A percentile compares a stretch with the other conserved stretches of the same genome.
These are phyloP conservation scores for Dascyllus trimaculatus DNA, from an alignment of 2,113 vertebrate genomes.

Conservation along the genomic window DNA sequence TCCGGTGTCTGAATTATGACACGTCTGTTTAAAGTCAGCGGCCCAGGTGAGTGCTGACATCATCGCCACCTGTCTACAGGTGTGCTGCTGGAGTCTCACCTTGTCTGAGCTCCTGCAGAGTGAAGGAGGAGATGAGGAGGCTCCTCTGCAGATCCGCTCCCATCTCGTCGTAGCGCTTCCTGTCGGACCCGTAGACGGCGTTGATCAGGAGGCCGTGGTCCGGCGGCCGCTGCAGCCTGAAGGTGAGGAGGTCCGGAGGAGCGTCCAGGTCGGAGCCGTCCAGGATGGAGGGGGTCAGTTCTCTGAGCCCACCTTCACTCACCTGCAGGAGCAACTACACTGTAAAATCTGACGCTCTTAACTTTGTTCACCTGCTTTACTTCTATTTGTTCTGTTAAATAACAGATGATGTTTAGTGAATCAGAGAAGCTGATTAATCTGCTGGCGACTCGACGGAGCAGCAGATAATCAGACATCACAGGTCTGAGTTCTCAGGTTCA, in stretches of 20 bases:
- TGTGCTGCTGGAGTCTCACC: constrained; percentile 44
- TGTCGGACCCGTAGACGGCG: constrained; percentile 63
- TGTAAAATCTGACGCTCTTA: too few relatives aligned
- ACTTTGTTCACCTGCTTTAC: too few relatives aligned
- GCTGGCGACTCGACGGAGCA: too few relatives aligned
- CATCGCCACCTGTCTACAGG: too few relatives aligned
- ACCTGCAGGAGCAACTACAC: constrained; percentile 51
- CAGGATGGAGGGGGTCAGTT: constrained; percentile 65
- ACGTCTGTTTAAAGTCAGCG: too few relatives aligned
- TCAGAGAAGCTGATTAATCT: too few relatives aligned
- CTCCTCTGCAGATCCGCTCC: constrained; percentile 56
- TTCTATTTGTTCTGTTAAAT: too few relatives aligned
- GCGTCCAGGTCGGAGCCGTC: constrained; percentile 73
- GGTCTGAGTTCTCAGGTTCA: too few relatives aligned
- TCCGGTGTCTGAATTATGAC: too few relatives aligned
- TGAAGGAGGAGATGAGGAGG: constrained; percentile 73
- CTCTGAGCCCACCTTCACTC: constrained; percentile 72
- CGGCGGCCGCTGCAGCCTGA: constrained; percentile 68
- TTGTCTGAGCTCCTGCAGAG: constrained; percentile 70
- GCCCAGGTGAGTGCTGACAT: too few relatives aligned
- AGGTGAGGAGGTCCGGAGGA: constrained; percentile 63
- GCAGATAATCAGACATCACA: too few relatives aligned
- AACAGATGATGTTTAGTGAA: too few relatives aligned
- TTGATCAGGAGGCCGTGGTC: constrained; percentile 69
- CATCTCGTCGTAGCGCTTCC: constrained; percentile 52